Base-by-base conservation (phyloP, 2,888 invertebrate genomes). In the Lepidochitona cinerea region DNA sequence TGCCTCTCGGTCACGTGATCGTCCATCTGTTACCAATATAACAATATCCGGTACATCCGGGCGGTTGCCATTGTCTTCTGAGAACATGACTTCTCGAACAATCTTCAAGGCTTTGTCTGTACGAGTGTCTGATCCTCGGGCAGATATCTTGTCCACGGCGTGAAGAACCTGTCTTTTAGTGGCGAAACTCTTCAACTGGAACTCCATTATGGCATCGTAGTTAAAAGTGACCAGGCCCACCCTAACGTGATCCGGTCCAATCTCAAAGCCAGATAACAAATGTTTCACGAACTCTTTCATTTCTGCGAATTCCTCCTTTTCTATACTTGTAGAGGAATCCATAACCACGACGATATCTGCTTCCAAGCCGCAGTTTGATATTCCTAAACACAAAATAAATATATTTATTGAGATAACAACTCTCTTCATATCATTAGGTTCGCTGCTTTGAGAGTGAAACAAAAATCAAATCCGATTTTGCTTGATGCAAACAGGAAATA, bases 1-100 rank as follows among this genome's bases (percentile, higher is more conserved):
- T 29, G 23, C 9, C 59, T 59, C 59, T 1, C 59, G 59, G 26
- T 59, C 29, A 29, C 59, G 23, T 59, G 59, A 59, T 29, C 59
- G 18, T 18, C 78, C 79, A 41, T 79, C 79, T 18, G 79, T 79
- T 41, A 79, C 54, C 29, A 79, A 64, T 32, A 79, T 59, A 32
- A 73, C 23, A 37, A 79, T 69, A 67, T 79, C 70, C 66, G 37
- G 49, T 14, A 72, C 71, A 12, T 70, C 35, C 1, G 70, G 70
- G 23, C 79, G 12, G 74, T 72, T 74, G 36, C 76, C 76, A 26
- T 69, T 69, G 18, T 23, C 68, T 14, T 52, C n/a, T 36, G 68
- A 68, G 29, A 68, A 74, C 49, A 68, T n/a, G 32, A 65, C 41
- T 5, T 37, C 29, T 32, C 65, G n/a, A 7, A 54, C 33, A 32